Conservation (phyloP, 2,888 invertebrate genomes). For the Chrysodeixis includens region DNA sequence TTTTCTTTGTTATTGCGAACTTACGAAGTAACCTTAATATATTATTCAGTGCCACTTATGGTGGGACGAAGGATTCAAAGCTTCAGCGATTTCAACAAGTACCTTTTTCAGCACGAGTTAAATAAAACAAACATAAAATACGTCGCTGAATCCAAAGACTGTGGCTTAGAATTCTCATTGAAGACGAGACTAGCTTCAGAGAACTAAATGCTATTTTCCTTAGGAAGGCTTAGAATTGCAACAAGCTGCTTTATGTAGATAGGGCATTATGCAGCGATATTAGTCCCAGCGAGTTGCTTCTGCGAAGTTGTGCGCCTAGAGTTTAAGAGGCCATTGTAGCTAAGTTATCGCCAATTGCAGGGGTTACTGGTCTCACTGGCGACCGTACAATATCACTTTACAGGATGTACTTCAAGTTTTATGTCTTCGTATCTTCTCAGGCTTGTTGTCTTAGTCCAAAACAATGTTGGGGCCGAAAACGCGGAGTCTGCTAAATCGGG, state of each 20-base stretch:
- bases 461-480: slow-evolving; percentile 21
- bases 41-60: slow-evolving; percentile 55
- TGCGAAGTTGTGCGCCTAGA: slow-evolving; percentile 63
- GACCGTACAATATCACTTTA: slow-evolving; percentile 57
- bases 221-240: slow-evolving; percentile 56
- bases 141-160: slow-evolving; percentile 12
- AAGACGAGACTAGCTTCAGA: slow-evolving; percentile 28
- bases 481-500: slow-evolving; percentile 13
- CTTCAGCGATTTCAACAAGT: slow-evolving; percentile 46
- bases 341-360: slow-evolving; percentile 69
- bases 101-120: slow-evolving; percentile 27
- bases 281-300: slow-evolving; percentile 62
- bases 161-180: slow-evolving; percentile 43
- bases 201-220: slow-evolving; percentile 48
- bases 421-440: slow-evolving; percentile 39
- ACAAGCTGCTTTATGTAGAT: slow-evolving; percentile 67
- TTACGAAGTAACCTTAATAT: slow-evolving; percentile 43
- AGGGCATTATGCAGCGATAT: slow-evolving; percentile 64
- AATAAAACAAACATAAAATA: slow-evolving; percentile 30
- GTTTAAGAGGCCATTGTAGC: slow-evolving; percentile 68
- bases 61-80: slow-evolving; percentile 44
- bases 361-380: slow-evolving; percentile 60
- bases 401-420: slow-evolving; percentile 46
- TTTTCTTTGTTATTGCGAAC: slow-evolving; percentile 52
- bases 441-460: slow-evolving; percentile 35